phyloP scores from a whole-genome alignment of 1,140 invertebrate species.

The Lanistes nyassanus region DNA sequence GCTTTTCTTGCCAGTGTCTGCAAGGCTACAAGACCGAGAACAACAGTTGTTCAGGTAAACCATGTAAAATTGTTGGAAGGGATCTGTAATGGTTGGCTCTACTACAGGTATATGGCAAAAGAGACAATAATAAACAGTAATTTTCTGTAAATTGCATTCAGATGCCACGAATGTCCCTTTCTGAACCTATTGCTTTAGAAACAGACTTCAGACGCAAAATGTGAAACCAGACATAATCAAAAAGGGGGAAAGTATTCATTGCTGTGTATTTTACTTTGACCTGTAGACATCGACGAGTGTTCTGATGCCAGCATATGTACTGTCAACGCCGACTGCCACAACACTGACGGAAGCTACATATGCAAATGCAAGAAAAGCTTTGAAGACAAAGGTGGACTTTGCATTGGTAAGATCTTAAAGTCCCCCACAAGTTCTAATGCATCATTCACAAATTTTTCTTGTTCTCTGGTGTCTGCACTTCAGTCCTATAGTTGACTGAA shows the following conservation, averaged over 20 bases:
- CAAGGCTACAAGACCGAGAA: constrained; percentile 2
- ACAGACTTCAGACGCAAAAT: no score
- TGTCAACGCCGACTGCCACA: constrained; percentile 15
- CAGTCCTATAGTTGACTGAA: no score
- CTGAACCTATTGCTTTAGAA: no score
- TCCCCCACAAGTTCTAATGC: no score
- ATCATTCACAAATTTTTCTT: no score
- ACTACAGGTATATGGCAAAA: not conserved
- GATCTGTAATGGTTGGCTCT: not conserved
- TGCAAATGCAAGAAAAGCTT: constrained; percentile 28
- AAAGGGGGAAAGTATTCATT: no score
- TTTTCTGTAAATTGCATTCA: no score
- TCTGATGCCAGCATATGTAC: not conserved
- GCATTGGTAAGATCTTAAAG: not conserved
- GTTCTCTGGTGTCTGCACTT: no score
- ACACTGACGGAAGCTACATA: constrained; percentile 18
- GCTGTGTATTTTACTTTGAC: no score
- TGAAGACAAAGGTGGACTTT: not conserved
- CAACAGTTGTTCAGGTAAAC: constrained; percentile 18
- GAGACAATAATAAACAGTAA: no score
- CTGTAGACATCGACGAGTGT: constrained; percentile 18
- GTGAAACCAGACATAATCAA: no score
- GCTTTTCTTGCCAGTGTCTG: constrained; percentile 17
- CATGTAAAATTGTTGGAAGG: not conserved
- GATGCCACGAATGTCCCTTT: no score